Base-by-base conservation (phyloP, 1,140 invertebrate genomes). In the Anoplolepis gracilipes region DNA sequence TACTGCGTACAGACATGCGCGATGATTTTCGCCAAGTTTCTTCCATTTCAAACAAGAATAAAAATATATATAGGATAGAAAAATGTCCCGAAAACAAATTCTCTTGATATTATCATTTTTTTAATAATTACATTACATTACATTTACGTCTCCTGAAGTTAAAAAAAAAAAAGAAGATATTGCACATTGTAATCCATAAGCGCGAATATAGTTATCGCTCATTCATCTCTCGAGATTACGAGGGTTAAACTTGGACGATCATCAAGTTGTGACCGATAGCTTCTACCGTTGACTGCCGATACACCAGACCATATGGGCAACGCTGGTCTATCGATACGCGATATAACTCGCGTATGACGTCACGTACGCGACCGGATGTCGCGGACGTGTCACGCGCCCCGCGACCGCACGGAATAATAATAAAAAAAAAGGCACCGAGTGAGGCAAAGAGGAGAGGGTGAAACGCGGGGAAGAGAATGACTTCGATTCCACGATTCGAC, bases 331-430 rank as follows among this genome's bases (percentile, higher is more conserved):
- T 79, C 89, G 89, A 49, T n/a, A n/a, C 85, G 77, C 49, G 67
- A 90, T 90, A 90, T 90, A 84, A 84, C 86, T 72, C 81, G 72
- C 79, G 73, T 93, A 89, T 93, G 92, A 93, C 93, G 92, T 93
- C 93, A 93, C 93, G 93, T 93, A 93, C 91, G 77, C 72, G 88
- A 82, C 93, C 93, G 93, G 93, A 93, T 92, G 92, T 90, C 90
- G 90, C 84, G 87, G 85, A 92, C 92, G 92, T 92, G 92, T 91
- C 91, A 88, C 90, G 88, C 89, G 90, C 53, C 88, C 64, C 86
- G 70, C 67, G 87, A 59, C 87, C 85, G 85, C 90, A 87, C 82
- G 89, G 93, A 93, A 93, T 93, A 93, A 92, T 90, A 92, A 73
- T 88, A 85, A 88, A 73, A 89, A 85, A 90, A 90, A 82, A 88